phyloP scores from a whole-genome alignment of 2,888 invertebrate genomes.

The Stenodera caucasica region DNA sequence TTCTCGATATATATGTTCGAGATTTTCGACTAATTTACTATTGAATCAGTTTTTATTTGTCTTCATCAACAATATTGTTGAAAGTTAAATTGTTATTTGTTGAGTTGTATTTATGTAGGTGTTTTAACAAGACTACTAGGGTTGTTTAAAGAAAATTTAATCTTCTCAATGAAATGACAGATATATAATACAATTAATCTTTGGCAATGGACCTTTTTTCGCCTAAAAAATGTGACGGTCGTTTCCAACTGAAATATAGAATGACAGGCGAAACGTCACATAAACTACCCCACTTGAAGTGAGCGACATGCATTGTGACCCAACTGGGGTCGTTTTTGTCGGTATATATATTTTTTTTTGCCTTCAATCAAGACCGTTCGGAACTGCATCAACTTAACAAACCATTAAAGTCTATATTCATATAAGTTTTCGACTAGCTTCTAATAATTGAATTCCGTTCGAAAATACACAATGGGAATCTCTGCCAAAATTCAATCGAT shows the following conservation, averaged over 20 bases:
- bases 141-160: constrained; percentile 30
- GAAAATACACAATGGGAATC: too few relatives aligned
- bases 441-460: background rate
- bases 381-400: constrained; percentile 7
- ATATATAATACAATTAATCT: constrained; percentile 35
- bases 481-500: too few relatives aligned
- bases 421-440: background rate
- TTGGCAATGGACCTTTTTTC: constrained; percentile 28
- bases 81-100: constrained; percentile 6
- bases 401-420: background rate
- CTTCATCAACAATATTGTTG: constrained; percentile 6
- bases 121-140: constrained; percentile 21
- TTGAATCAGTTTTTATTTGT: background rate
- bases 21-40: background rate
- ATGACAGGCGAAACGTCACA: constrained; percentile 35
- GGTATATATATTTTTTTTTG: constrained; percentile 25
- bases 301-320: constrained; percentile 34
- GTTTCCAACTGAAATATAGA: constrained; percentile 32
- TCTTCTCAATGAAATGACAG: constrained; percentile 30
- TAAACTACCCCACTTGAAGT: constrained; percentile 34
- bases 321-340: constrained; percentile 31
- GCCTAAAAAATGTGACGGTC: constrained; percentile 31
- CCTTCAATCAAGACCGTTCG: background rate
- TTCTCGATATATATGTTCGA: background rate
- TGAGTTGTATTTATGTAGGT: constrained; percentile 24